Evolutionary conservation across 2,888 invertebrate genomes (phyloP).

Genomic region (Anoplius nigerrimus): DNA sequence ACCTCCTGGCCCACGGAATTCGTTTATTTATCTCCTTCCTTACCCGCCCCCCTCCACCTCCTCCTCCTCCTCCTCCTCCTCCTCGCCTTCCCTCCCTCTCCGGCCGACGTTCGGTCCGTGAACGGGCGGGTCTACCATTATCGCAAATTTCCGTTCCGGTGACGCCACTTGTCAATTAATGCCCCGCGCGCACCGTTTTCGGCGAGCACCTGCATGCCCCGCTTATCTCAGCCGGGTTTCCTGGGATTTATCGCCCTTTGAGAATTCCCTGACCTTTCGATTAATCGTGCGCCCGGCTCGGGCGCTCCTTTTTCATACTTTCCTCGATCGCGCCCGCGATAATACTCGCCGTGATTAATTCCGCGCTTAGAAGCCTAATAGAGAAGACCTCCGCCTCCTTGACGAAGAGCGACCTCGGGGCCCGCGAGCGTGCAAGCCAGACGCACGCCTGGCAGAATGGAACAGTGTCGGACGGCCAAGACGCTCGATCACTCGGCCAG

Average conservation of each 20-base stretch:
- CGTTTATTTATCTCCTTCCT: conserved; percentile 48
- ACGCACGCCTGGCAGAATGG: conserved; percentile 7
- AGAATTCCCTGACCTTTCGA: conserved; percentile 30
- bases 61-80: conserved; percentile 29
- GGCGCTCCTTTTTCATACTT: conserved; percentile 9
- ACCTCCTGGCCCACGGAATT: conserved; percentile 55
- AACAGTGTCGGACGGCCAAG: conserved; percentile 8
- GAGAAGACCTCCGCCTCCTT: conserved; percentile 7
- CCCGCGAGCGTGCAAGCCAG: conserved; percentile 6
- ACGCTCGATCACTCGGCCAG: too few relatives aligned
- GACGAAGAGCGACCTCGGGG: conserved; percentile 11
- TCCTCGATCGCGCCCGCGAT: conserved; percentile 8
- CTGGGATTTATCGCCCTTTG: conserved; percentile 47
- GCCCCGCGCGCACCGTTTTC: conserved; percentile 38
- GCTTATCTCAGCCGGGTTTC: conserved; percentile 26
- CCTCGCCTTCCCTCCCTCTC: conserved; percentile 11
- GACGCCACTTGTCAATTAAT: conserved; percentile 68
- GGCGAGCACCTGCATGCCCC: conserved; percentile 29
- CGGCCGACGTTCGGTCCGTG: conserved; percentile 9
- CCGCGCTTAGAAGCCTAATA: background rate
- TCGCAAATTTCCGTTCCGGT: conserved; percentile 62
- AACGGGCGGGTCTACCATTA: conserved; percentile 47
- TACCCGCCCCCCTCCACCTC: conserved; percentile 18
- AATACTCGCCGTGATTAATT: background rate
- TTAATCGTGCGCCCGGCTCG: background rate